A percentile compares a stretch with the other conserved stretches of the same genome.
Conservation (phyloP, 2,797 vertebrate species). For the Eulemur rubriventer region DNA sequence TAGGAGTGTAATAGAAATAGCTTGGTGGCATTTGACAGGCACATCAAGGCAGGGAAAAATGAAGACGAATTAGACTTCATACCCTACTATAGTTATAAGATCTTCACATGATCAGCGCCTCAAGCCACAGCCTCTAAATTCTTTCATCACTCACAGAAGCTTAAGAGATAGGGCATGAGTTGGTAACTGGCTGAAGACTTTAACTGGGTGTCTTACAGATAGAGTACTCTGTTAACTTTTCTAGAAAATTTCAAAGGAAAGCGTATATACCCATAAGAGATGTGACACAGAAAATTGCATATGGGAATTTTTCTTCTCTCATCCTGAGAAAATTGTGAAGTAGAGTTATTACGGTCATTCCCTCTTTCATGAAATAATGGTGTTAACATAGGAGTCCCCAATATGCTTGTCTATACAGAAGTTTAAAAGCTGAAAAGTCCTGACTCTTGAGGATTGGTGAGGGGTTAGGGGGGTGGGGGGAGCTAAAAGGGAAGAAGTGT, state of each 20-base stretch:
- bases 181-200: background rate
- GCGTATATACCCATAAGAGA: background rate
- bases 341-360: background rate
- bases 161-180: background rate
- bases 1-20: background rate
- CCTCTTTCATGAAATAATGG: background rate
- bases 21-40: conserved; percentile 22
- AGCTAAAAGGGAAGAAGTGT: background rate
- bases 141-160: background rate
- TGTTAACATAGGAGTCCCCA: background rate
- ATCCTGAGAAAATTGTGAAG: conserved; percentile 10
- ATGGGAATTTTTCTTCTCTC: background rate
- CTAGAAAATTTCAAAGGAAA: background rate
- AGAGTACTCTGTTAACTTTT: background rate
- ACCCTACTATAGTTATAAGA: background rate
- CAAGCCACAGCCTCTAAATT: background rate
- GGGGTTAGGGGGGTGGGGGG: no score
- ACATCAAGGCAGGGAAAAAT: background rate
- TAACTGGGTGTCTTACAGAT: background rate
- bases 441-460: background rate
- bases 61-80: background rate
- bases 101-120: background rate
- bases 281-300: background rate
- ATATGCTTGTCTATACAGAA: background rate
- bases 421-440: background rate